These are phyloP conservation scores for Spinus olivaceus DNA, from an alignment of 2,797 vertebrate species.

Conservation along the genomic window DNA sequence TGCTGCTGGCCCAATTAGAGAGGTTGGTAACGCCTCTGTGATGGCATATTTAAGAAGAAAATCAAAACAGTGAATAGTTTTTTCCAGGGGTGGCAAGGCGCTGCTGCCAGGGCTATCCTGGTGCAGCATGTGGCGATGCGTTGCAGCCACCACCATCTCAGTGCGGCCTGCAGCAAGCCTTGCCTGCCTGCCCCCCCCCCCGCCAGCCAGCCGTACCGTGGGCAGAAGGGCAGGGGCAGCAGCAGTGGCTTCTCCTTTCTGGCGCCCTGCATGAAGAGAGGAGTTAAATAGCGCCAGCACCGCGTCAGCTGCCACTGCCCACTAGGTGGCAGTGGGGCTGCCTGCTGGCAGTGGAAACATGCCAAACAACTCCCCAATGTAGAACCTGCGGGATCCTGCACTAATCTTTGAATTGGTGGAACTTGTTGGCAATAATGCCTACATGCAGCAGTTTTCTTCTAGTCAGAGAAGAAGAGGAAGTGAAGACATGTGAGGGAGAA, in stretches of 20 bases:
- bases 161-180: fast-evolving
- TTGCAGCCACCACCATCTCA: neutral
- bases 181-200: neutral
- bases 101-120: neutral
- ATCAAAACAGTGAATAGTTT: neutral
- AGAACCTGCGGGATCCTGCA: neutral
- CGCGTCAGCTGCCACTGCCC: neutral
- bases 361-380: neutral
- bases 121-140: neutral
- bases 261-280: neutral
- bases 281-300: neutral
- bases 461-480: neutral
- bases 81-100: neutral
- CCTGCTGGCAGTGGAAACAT: neutral
- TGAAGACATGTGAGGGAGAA: neutral
- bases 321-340: neutral
- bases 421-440: neutral
- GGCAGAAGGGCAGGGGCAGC: neutral
- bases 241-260: neutral
- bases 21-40: neutral
- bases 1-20: neutral
- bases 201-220: fast-evolving
- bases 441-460: neutral
- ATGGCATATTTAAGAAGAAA: neutral
- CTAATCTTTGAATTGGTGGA: neutral